Evolutionary conservation across 1,140 invertebrate species (phyloP), one percentile per base, ranked within the genome.

Genomic region (Coboldia fuscipes): DNA sequence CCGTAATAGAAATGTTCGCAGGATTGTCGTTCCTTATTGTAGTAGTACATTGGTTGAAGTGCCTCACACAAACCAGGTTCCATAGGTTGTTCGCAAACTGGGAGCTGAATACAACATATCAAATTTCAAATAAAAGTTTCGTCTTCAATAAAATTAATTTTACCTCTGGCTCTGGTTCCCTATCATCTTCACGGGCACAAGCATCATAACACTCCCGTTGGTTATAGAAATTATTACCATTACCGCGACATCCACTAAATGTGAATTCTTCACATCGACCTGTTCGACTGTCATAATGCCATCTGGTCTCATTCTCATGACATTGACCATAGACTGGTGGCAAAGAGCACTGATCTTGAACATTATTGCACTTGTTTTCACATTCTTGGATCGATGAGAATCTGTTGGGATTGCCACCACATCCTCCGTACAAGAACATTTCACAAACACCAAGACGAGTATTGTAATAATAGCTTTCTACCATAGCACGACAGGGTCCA

Each of bases 321-420:
- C 65, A 66, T n/a, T 61, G 61, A 12, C 63, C 56, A 27, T 57
- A 70, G 33, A 82, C 60, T 44, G 65, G 58, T 21, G 81, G 72
- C 46, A 93, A 50, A 33, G 48, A 49, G 56, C 88, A 88, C 0
- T 69, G 51, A 50, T 73, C 70, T 65, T 78, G 73, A 18, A 66
- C 65, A 26, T 66, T 57, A 5, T 65, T 61, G 55, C 88, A 94
- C 31, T 69, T 66, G 37, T 68, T 60, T 39, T 81, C 66, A 58
- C 89, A 94, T 43, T 84, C 70, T 26, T 82, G 68, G 24, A 67
- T 58, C 14, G 60, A 65, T 26, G 66, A 63, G 61, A 88, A 96
- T 44, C 79, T 75, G 51, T 96, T 94, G 34, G 64, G 60, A 51
- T 93, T 93, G 28, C 83, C 83, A 9, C 68, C 70, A 46, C 85